Evolutionary conservation across 1,140 invertebrate genomes (phyloP), one percentile per base, ranked within the genome.

Genomic region (Aleiodes sp.): DNA sequence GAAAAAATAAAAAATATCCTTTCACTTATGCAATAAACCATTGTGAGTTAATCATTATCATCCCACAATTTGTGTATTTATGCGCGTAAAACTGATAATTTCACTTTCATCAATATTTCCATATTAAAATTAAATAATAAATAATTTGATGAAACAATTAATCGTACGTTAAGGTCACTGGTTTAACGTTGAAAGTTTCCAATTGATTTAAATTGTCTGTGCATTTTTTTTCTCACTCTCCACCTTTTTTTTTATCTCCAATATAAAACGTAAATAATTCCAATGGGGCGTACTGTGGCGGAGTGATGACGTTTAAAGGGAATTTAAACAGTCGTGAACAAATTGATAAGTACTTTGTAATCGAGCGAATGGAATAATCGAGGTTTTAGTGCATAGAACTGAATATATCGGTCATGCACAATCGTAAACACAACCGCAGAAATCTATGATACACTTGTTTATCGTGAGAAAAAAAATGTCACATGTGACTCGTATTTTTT

Each of bases 1-100:
- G n/a, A n/a, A n/a, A n/a, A n/a, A n/a, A n/a, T n/a, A n/a, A 16
- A 24, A 24, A 52, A n/a, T 2, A 14, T 1, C 46, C 46, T 52
- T 52, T 52, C 46, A 52, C 46, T 52, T 52, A 52, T 52, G 46
- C 46, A 52, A 52, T 52, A 21, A 52, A 52, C 46, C 46, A 52
- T 52, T 52, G 46, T 52, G 26, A 21, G 46, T 24, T 52, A 52
- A 52, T 52, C 16, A 2, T 16, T 16, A 16, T 52, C 3, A 12
- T 52, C 1, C 46, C 16, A 52, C 31, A 35, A n/a, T n/a, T n/a
- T n/a, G n/a, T n/a, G n/a, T n/a, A n/a, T n/a, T n/a, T n/a, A n/a
- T n/a, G n/a, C n/a, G n/a, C n/a, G 31, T 4, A 4, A 41, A 52
- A 21, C 46, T 21, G 19, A 24, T 21, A 52, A 52, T 52, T 52